These are phyloP conservation scores for Leptoteleia sp. DNA, from an alignment of 1,140 invertebrate genomes.

Conservation along the genomic window DNA sequence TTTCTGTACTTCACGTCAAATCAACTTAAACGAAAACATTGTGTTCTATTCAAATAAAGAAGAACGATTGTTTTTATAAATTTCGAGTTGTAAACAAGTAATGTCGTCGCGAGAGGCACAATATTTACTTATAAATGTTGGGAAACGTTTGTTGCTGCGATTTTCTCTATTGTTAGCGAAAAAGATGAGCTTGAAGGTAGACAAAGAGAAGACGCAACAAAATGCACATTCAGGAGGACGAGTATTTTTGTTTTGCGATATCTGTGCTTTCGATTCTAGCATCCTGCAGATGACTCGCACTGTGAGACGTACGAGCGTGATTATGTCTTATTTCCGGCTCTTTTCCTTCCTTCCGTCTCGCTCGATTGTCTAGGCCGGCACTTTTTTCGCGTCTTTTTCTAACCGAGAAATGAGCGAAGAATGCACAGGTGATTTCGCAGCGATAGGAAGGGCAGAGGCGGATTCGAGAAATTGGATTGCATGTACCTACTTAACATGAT, in stretches of 20 bases:
- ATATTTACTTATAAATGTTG: constrained; percentile 36
- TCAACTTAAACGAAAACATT: too few relatives aligned
- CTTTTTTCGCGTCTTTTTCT: neutral
- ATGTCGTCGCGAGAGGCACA: too few relatives aligned
- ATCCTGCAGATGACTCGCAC: constrained; percentile 53
- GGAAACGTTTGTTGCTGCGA: constrained; percentile 15
- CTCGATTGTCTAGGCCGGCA: neutral
- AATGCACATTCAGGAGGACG: constrained; percentile 32
- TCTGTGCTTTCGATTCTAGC: constrained; percentile 48
- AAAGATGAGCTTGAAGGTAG: constrained; percentile 36
- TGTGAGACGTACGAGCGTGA: constrained; percentile 24
- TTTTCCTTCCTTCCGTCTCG: constrained; percentile 24
- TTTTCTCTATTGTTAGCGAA: constrained; percentile 25
- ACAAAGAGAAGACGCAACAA: constrained; percentile 47
- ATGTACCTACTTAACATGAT: too few relatives aligned
- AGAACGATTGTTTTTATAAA: too few relatives aligned
- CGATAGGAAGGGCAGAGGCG: too few relatives aligned
- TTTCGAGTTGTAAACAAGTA: too few relatives aligned
- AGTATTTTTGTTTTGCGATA: constrained; percentile 69
- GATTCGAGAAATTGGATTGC: too few relatives aligned
- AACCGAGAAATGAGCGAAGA: too few relatives aligned
- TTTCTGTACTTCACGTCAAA: too few relatives aligned
- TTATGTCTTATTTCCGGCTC: constrained; percentile 30
- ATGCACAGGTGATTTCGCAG: too few relatives aligned
- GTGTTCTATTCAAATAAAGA: too few relatives aligned